A percentile compares a stretch with the other conserved stretches of the same genome.
Conservation (phyloP, 2,797 vertebrate species). For the Falco rusticolus region DNA sequence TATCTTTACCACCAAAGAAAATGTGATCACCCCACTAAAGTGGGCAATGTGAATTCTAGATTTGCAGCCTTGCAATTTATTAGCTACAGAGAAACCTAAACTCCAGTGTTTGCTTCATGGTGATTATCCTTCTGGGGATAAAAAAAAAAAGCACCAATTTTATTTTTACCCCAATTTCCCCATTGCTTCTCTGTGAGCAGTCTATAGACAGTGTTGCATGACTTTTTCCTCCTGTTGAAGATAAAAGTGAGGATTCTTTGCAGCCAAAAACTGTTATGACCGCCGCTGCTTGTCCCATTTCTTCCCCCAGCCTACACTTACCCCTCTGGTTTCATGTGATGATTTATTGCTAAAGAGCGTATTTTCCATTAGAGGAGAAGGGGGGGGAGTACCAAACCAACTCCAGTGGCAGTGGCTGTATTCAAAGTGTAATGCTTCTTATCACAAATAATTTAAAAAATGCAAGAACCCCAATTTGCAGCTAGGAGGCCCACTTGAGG, state of each 20-base stretch:
- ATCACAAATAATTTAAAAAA: constrained; percentile 76
- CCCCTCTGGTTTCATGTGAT: constrained; percentile 28
- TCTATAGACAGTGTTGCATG: not conserved
- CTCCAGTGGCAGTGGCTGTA: constrained; percentile 64
- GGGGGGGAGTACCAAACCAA: constrained; percentile 62
- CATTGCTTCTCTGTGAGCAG: not conserved
- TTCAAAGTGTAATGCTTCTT: constrained; percentile 76
- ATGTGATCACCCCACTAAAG: not conserved
- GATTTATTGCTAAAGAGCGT: constrained; percentile 37
- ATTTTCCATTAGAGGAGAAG: constrained; percentile 53
- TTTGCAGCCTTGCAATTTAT: not conserved
- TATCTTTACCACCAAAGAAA: not conserved
- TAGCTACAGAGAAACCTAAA: not conserved
- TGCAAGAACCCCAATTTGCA: constrained; percentile 78
- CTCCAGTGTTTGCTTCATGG: not conserved
- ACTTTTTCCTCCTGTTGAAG: not conserved
- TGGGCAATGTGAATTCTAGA: not conserved
- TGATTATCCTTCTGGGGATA: not conserved
- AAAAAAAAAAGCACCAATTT: not conserved
- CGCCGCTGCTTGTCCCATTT: not conserved
- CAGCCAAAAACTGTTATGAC: not conserved
- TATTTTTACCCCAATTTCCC: not conserved
- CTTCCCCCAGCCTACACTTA: not conserved
- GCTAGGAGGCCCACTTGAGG: constrained; percentile 80
- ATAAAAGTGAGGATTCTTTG: not conserved